Percentiles rank a stretch among this genome's conserved stretches.
Conservation (phyloP, 2,797 vertebrate genomes). For the Malurus splendens region DNA sequence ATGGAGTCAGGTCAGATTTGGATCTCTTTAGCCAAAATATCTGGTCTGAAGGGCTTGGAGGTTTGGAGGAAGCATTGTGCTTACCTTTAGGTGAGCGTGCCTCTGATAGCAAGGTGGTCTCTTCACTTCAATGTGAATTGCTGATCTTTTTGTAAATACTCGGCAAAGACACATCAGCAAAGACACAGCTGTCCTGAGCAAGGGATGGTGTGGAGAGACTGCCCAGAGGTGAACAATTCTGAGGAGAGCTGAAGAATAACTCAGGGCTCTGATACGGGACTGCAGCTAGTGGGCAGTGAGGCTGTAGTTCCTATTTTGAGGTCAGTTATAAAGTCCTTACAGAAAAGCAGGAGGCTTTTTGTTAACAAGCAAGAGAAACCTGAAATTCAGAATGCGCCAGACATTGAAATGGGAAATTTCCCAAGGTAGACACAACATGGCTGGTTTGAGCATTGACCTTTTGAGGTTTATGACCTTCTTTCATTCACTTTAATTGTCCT, state of each 20-base stretch:
- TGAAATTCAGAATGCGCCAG: background rate
- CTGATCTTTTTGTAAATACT: background rate
- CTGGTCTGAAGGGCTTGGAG: background rate
- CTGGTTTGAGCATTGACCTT: background rate
- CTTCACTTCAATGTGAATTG: background rate
- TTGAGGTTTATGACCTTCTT: background rate
- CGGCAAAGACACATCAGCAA: background rate
- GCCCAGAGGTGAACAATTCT: background rate
- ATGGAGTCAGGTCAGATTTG: background rate
- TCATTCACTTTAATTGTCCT: background rate
- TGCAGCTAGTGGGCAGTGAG: background rate
- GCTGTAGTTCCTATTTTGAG: background rate
- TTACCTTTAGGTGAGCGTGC: background rate
- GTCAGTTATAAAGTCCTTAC: background rate
- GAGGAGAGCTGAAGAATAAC: background rate
- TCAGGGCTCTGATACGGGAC: fast-evolving
- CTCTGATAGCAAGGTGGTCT: background rate
- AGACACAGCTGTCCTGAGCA: background rate
- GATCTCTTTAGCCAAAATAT: background rate
- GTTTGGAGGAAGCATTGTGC: background rate
- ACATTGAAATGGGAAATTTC: background rate
- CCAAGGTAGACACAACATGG: background rate
- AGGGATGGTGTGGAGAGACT: background rate
- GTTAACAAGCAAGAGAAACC: background rate
- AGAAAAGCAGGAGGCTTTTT: background rate